Conservation (phyloP, 2,888 invertebrate genomes). For the Bruchidius siliquastri region DNA sequence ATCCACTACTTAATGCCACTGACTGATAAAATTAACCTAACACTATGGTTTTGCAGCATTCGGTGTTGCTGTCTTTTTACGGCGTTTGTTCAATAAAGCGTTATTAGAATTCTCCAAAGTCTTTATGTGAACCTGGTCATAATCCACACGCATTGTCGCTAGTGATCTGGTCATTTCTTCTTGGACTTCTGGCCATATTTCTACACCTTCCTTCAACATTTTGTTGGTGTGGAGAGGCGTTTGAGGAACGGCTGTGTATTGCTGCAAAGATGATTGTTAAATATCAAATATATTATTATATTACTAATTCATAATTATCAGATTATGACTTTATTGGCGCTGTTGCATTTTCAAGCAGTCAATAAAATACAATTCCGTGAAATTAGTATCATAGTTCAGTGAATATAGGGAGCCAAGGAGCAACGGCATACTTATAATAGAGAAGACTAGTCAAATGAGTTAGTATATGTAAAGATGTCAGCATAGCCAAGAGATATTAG, state of each 20-base stretch:
- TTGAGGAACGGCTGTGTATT: slow-evolving; percentile 83
- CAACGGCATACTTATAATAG: too few species aligned
- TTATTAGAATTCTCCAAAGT: slow-evolving; percentile 90
- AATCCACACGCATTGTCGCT: slow-evolving; percentile 97
- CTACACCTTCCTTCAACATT: slow-evolving; percentile 84
- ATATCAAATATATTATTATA: too few species aligned
- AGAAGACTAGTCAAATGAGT: too few species aligned
- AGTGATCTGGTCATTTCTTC: slow-evolving; percentile 98
- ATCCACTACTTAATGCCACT: not conserved
- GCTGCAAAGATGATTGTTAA: slow-evolving; percentile 32
- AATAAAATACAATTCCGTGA: too few species aligned
- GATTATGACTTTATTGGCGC: too few species aligned
- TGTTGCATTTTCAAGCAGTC: too few species aligned
- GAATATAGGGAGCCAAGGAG: too few species aligned
- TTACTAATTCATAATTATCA: too few species aligned
- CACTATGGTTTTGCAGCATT: not conserved
- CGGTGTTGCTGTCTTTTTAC: slow-evolving; percentile 45
- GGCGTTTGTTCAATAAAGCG: slow-evolving; percentile 80
- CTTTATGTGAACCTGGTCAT: slow-evolving; percentile 93
- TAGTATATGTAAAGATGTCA: too few species aligned
- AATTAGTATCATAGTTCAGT: too few species aligned
- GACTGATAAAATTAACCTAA: not conserved
- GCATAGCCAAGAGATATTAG: too few species aligned
- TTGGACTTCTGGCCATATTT: slow-evolving; percentile 95
- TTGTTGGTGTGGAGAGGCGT: slow-evolving; percentile 91